A percentile compares a stretch with the other conserved stretches of the same genome.
Conservation (phyloP, 2,113 vertebrate genomes). For the Dermatemys mawii region DNA sequence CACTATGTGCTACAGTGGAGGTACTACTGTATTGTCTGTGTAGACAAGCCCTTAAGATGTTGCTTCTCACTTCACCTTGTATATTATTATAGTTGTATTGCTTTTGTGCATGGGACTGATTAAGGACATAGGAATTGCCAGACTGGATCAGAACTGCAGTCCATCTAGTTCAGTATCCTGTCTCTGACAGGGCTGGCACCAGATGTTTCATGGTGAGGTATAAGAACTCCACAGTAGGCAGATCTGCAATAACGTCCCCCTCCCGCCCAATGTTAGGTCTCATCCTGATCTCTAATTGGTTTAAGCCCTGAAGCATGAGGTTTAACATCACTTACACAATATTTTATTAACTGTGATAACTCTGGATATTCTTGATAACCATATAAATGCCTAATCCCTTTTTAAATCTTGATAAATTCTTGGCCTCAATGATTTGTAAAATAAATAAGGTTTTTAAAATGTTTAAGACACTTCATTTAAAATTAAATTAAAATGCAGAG, state of each 20-base stretch:
- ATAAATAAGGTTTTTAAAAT: too few species aligned
- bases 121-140: neutral
- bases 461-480: too few species aligned
- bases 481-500: too few species aligned
- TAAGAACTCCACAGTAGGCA: neutral
- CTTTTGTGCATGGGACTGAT: neutral
- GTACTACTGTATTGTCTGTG: too few species aligned
- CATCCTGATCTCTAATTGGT: neutral
- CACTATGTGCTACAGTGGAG: too few species aligned
- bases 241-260: neutral
- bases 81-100: neutral
- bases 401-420: rapidly evolving
- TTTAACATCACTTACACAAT: neutral
- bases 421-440: rapidly evolving
- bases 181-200: too few species aligned
- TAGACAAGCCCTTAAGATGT: neutral
- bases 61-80: conserved; percentile 1
- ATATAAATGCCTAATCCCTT: neutral
- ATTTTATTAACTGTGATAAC: neutral
- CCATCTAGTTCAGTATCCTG: rapidly evolving
- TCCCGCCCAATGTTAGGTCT: neutral
- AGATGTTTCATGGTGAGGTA: rapidly evolving
- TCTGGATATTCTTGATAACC: neutral
- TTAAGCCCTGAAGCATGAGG: neutral
- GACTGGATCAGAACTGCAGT: too few species aligned